These are phyloP conservation scores for Xiphorhynchus erythropygius DNA, from an alignment of 2,797 vertebrate species.

Conservation along the genomic window DNA sequence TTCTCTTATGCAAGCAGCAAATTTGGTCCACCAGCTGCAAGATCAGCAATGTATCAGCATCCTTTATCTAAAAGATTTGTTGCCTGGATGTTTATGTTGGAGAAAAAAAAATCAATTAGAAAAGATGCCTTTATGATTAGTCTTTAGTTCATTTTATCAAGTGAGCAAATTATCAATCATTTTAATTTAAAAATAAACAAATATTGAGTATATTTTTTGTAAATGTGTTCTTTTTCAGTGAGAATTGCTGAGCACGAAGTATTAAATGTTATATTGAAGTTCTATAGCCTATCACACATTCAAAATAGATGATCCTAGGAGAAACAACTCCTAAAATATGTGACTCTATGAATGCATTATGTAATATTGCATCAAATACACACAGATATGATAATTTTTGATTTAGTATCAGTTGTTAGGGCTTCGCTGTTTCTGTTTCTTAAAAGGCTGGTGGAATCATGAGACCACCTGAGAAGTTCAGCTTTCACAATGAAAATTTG, in stretches of 20 bases:
- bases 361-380: background rate
- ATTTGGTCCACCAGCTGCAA: background rate
- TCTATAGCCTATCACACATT: background rate
- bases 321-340: background rate
- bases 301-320: background rate
- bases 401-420: background rate
- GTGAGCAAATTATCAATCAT: background rate
- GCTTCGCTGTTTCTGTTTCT: background rate
- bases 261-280: background rate
- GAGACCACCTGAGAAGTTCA: background rate
- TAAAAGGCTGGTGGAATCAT: background rate
- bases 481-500: background rate
- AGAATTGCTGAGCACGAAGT: background rate
- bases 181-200: background rate
- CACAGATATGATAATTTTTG: background rate
- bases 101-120: background rate
- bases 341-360: background rate
- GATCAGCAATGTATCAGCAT: background rate
- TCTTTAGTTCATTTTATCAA: background rate
- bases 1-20: background rate
- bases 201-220: background rate
- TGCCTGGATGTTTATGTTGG: background rate
- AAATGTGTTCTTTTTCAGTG: background rate
- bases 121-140: background rate
- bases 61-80: background rate